These are phyloP conservation scores for Maniola hyperantus DNA, from an alignment of 2,888 invertebrate genomes.

Conservation along the genomic window DNA sequence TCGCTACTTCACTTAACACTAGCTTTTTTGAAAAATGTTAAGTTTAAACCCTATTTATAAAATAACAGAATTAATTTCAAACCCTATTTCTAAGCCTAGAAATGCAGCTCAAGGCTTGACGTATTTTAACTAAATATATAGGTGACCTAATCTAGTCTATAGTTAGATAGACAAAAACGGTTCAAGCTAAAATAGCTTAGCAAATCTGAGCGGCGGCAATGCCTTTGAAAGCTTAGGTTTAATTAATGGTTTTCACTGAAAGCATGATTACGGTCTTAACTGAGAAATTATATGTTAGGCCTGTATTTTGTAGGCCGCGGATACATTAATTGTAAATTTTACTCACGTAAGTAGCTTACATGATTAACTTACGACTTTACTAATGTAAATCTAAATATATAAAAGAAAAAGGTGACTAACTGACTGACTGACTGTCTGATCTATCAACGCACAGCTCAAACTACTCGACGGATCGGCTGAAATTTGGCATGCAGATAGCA, in stretches of 20 bases:
- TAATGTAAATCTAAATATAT: too few relatives aligned
- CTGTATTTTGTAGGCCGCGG: background rate
- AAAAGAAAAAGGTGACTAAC: too few relatives aligned
- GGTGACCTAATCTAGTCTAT: conserved; percentile 12
- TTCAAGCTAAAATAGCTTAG: background rate
- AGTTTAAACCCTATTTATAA: too few relatives aligned
- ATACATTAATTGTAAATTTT: too few relatives aligned
- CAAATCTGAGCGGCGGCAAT: background rate
- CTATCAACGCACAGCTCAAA: too few relatives aligned
- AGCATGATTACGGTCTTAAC: background rate
- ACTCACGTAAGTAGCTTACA: too few relatives aligned
- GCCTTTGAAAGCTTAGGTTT: background rate
- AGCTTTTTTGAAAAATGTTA: too few relatives aligned
- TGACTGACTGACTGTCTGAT: too few relatives aligned
- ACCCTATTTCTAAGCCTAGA: background rate
- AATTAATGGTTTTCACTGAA: conserved; percentile 3
- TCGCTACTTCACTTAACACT: too few relatives aligned
- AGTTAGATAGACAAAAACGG: background rate
- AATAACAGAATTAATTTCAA: background rate
- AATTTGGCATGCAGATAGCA: too few relatives aligned
- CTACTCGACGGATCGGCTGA: too few relatives aligned
- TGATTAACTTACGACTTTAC: too few relatives aligned
- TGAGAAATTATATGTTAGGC: background rate
- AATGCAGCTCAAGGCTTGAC: conserved; percentile 3
- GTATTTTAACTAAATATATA: conserved; percentile 3